Base-by-base conservation (phyloP, 2,888 invertebrate species). In the Coremacera marginata region DNA sequence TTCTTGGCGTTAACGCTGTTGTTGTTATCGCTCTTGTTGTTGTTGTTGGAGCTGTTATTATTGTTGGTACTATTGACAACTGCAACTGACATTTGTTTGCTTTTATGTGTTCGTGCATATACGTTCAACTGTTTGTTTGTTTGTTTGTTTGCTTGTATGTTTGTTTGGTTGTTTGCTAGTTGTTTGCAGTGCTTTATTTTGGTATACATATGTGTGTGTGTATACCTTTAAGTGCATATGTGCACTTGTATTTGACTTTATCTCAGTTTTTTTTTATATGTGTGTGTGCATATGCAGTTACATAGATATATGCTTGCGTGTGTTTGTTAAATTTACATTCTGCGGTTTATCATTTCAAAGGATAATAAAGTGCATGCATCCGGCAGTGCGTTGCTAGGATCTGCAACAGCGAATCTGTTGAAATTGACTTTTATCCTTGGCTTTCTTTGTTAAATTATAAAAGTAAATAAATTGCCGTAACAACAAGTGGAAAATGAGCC, bases 41-140 rank as follows among this genome's bases (percentile, higher is more conserved):
- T 44, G 55, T 73, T 63, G 63, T 62, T 63, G 72, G 8, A 55
- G 44, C 5, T 71, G 57, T 37, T 71, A 31, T 31, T 71, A 37
- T 16, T 55, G 22, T 11, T 25, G 44, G 60, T 57, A 37, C 52
- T 68, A 57, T 60, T 68, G 75, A 68, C 67, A 75, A 75, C 75
- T 68, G 68, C 68, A 76, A 67, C 76, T 79, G 79, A 79, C 79
- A 79, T 77, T 79, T 79, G 79, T 79, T 79, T 77, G 76, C 70
- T 79, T 79, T 79, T 76, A 79, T 79, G 74, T 70, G 77, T 67
- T 77, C 44, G 62, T 62, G 25, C 68, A 70, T 22, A 62, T 16
- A 44, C 22, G 44, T 34, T 31, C 4, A 3, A 52, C 7, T 9
- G 68, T 55, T 70, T 37, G 52, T 34, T 52, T 52, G 11, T 57